A percentile compares a stretch with the other conserved stretches of the same genome.
Conservation (phyloP, 2,888 invertebrate species). For the Drosophila formosana region DNA sequence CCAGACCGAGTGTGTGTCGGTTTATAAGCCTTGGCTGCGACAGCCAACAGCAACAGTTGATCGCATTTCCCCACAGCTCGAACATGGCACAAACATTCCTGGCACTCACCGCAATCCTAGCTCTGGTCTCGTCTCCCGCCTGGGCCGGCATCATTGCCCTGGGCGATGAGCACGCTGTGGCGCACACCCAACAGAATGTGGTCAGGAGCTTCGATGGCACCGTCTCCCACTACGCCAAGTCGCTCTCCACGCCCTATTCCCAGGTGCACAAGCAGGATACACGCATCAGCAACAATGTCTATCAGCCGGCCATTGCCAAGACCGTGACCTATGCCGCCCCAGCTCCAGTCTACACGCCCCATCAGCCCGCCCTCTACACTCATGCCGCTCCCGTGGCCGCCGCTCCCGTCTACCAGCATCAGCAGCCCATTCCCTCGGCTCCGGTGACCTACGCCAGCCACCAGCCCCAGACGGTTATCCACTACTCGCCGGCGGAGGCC, state of each 20-base stretch:
- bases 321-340: slow-evolving; percentile 82
- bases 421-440: slow-evolving; percentile 62
- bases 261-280: slow-evolving; percentile 87
- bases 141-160: slow-evolving; percentile 87
- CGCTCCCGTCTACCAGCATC: slow-evolving; percentile 51
- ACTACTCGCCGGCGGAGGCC: slow-evolving; percentile 87
- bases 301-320: slow-evolving; percentile 85
- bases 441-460: slow-evolving; percentile 79
- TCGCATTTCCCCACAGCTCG: slow-evolving; percentile 39
- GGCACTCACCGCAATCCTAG: slow-evolving; percentile 86
- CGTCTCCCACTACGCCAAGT: slow-evolving; percentile 87
- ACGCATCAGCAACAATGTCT: slow-evolving; percentile 87
- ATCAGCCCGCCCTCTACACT: slow-evolving; percentile 64
- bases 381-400: slow-evolving; percentile 73
- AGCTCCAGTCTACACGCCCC: slow-evolving; percentile 64
- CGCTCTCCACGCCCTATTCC: slow-evolving; percentile 87
- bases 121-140: slow-evolving; percentile 85
- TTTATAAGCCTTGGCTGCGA: slow-evolving; percentile 54
- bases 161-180: slow-evolving; percentile 75
- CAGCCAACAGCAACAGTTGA: slow-evolving; percentile 66
- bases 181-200: slow-evolving; percentile 86
- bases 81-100: slow-evolving; percentile 86
- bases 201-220: slow-evolving; percentile 86
- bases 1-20: background rate
- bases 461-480: slow-evolving; percentile 76